Evolutionary conservation across 2,113 vertebrate genomes (phyloP), one percentile per base, ranked within the genome.

Genomic region (Nannobrachium achirus): DNA sequence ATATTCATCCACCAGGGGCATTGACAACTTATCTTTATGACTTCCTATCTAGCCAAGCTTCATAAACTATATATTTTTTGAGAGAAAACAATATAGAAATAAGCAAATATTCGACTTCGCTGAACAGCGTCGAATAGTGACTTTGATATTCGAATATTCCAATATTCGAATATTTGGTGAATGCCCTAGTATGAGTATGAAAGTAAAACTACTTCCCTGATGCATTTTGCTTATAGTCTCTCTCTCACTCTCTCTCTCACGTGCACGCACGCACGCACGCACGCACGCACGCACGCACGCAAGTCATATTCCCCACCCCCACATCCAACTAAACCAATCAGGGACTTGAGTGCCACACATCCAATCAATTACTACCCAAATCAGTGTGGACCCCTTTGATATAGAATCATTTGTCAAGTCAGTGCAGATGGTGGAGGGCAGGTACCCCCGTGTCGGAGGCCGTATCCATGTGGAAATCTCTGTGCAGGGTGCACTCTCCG

Each of bases 351-450:
- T 63, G 88, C 85, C 89, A 91, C 88, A 77, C 79, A 86, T 91
- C 87, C 89, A 93, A 93, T 93, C 91, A 92, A 92, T 93, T 91
- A 92, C 87, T 77, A 85, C 69, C 76, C 83, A 91, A 93, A 92
- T 92, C 89, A 91, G 88, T 78, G 86, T 78, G 66, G 68, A 78
- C 86, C 80, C 86, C 89, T 91, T 90, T 92, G 89, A 90, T 92
- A 91, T 85, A 82, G 89, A 91, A 93, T 93, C 81, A 92, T 93
- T 93, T 92, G 89, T 92, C 90, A 92, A 91, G 89, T 91, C 86
- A 89, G 78, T 52, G 57, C 86, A 89, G 88, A 88, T 88, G 86
- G 84, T 84, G 84, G 77, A 85, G 90, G 87, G 84, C 89, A 86
- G 80, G 81, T 86, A 86, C 85, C 85, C 76, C 59, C 39, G 86